Evolutionary conservation across 2,888 invertebrate genomes (phyloP), one percentile per base, ranked within the genome.

Genomic region (Drosophila nigritarsus): DNA sequence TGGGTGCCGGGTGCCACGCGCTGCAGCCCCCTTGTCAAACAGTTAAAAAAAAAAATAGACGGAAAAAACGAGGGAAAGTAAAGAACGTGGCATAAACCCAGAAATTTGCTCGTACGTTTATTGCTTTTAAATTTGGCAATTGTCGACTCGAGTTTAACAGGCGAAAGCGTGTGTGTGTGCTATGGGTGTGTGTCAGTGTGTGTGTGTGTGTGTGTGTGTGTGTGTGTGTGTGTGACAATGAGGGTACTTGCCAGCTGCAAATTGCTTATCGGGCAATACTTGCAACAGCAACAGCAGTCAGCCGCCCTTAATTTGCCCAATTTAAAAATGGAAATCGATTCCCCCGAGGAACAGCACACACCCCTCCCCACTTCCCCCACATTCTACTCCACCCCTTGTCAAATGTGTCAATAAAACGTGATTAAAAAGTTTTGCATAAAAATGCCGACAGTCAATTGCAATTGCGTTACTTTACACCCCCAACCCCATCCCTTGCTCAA

Each of bases 61-160:
- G 38, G 3, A 40, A 40, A 36, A 27, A 40, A 9, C 20, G 69
- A 56, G 55, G 65, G 56, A 77, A 59, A 53, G 59, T 60, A 71
- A 62, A 49, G 63, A 67, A 82, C 78, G 65, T 65, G 71, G 74
- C 83, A 85, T 75, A 83, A 82, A 73, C 75, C 74, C 73, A 81
- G 70, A 87, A 85, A 87, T 85, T 85, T 85, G 87, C 78, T 84
- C 80, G 87, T 77, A 78, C 88, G 87, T 88, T 89, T 89, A 89
- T 89, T 89, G 89, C 89, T 89, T 89, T 89, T 89, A 89, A 89
- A 89, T 89, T 89, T 89, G 89, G 82, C 86, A 88, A 89, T 89
- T 89, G 89, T 87, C 86, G 86, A 80, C 54, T 63, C 65, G 50
- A 60, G 71, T 71, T 56, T 65, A 55, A 58, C 71, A 55, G 42